These are phyloP conservation scores for Cebus imitator DNA, from an alignment of 2,113 vertebrate species.

Conservation along the genomic window DNA sequence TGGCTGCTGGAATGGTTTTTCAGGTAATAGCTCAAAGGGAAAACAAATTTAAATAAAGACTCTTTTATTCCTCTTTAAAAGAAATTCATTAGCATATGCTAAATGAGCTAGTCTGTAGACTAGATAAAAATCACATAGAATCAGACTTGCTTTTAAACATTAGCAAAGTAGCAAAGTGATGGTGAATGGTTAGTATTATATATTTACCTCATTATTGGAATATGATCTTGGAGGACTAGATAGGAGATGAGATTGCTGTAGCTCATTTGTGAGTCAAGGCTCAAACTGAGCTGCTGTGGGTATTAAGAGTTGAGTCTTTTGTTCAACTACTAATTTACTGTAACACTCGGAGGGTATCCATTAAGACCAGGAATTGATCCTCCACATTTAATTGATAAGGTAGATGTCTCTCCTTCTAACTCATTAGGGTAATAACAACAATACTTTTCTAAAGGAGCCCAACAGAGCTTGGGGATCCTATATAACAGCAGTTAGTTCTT, in stretches of 20 bases:
- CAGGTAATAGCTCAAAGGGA: constrained; percentile 15
- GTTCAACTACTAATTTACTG: neutral
- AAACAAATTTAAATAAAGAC: neutral
- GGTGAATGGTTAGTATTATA: neutral
- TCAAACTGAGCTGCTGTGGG: neutral
- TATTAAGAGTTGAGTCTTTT: neutral
- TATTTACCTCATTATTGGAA: neutral
- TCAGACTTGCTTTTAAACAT: neutral
- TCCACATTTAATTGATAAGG: neutral
- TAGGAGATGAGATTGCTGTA: neutral
- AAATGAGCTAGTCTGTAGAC: neutral
- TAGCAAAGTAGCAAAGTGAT: neutral
- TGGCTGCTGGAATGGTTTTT: neutral
- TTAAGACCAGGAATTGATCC: neutral
- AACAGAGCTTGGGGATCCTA: neutral
- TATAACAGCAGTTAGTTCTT: neutral
- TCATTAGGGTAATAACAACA: constrained; percentile 10
- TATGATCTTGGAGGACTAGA: neutral
- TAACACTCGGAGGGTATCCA: neutral
- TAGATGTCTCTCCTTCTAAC: neutral
- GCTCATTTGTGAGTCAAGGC: neutral
- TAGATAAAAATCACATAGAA: neutral
- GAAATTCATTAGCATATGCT: neutral
- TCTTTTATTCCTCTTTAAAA: neutral
- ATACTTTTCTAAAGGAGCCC: neutral